Evolutionary conservation across 2,797 vertebrate species (phyloP), one percentile per base, ranked within the genome.

Genomic region (Lepilemur septentrionalis): DNA sequence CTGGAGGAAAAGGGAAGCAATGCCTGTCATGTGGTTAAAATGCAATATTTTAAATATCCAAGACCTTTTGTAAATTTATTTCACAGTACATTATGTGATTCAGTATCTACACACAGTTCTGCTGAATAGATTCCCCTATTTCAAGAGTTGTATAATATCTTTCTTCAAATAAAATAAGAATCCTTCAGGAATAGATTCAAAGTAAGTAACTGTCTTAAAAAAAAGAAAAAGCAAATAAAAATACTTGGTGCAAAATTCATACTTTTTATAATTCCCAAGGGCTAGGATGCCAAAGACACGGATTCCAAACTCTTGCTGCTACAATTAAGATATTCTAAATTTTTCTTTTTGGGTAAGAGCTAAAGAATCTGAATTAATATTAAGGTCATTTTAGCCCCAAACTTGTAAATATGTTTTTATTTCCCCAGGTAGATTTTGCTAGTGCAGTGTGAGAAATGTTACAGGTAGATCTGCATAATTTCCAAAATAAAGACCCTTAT

Each of bases 11-110:
- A 92, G 82, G 67, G 87, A 95, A 97, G 63, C 6, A 30, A 67
- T 9, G 91, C 41, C 32, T 94, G 25, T 35, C 14, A 55, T 61
- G 2, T 92, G 87, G 76, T 93, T 92, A 97, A 95, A 22, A 76
- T 90, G 7, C 11, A 96, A 35, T 86, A 80, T 91, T 96, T 92
- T 57, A 92, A 95, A 87, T 93, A 85, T 78, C 43, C 50, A 32
- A 79, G 22, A 87, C 95, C 11, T 81, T 96, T 72, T 89, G 43
- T 89, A 70, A 92, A 30, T 93, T 89, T 81, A 87, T 97, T 95
- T 96, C 70, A 76, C 4, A 96, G 65, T 78, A 89, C 25, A 92
- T 25, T 96, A 65, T 96, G 13, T 50, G 91, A 70, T 91, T 1
- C 18, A 75, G 38, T 67, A 70, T 87, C 30, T 82, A 78, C 48